These are phyloP conservation scores for Oligia latruncula DNA, from an alignment of 2,888 invertebrate genomes.

Conservation along the genomic window DNA sequence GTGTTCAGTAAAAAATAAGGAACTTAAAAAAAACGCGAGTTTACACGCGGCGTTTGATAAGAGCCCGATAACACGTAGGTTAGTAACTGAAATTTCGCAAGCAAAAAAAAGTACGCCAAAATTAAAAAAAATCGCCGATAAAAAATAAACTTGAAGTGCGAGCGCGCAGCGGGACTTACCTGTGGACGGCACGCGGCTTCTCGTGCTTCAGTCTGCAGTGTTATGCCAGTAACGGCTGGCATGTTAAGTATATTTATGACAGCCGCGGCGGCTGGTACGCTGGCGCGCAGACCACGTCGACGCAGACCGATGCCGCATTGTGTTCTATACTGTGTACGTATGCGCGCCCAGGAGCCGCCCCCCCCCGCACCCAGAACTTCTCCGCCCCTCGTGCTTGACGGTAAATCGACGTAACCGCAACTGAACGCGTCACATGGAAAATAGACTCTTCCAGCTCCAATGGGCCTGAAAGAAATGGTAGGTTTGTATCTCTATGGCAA, in stretches of 20 bases:
- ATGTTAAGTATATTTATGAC: slow-evolving; percentile 81
- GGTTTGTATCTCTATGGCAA: slow-evolving; percentile 64
- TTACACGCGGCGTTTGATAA: slow-evolving; percentile 69
- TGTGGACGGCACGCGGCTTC: slow-evolving; percentile 65
- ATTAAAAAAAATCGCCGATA: slow-evolving; percentile 56
- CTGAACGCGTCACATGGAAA: slow-evolving; percentile 52
- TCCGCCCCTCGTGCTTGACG: slow-evolving; percentile 51
- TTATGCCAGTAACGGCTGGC: slow-evolving; percentile 72
- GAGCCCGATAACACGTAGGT: slow-evolving; percentile 67
- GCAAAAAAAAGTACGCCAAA: slow-evolving; percentile 65
- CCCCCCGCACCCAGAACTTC: slow-evolving; percentile 61
- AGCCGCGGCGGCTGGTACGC: slow-evolving; percentile 77
- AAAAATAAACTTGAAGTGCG: slow-evolving; percentile 33
- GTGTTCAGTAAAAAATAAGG: not conserved
- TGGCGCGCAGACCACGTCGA: slow-evolving; percentile 83
- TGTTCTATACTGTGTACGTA: slow-evolving; percentile 83
- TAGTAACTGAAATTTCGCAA: slow-evolving; percentile 71
- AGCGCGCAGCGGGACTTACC: slow-evolving; percentile 84
- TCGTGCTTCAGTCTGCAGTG: slow-evolving; percentile 69
- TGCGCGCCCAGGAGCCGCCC: slow-evolving; percentile 72
- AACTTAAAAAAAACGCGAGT: slow-evolving; percentile 26
- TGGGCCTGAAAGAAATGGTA: slow-evolving; percentile 51
- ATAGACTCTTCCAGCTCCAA: slow-evolving; percentile 59
- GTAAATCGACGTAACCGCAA: slow-evolving; percentile 69
- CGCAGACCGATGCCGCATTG: slow-evolving; percentile 86